A percentile compares a stretch with the other conserved stretches of the same genome.
phyloP scores from a whole-genome alignment of 1,140 invertebrate genomes.

The Samia ricini region DNA sequence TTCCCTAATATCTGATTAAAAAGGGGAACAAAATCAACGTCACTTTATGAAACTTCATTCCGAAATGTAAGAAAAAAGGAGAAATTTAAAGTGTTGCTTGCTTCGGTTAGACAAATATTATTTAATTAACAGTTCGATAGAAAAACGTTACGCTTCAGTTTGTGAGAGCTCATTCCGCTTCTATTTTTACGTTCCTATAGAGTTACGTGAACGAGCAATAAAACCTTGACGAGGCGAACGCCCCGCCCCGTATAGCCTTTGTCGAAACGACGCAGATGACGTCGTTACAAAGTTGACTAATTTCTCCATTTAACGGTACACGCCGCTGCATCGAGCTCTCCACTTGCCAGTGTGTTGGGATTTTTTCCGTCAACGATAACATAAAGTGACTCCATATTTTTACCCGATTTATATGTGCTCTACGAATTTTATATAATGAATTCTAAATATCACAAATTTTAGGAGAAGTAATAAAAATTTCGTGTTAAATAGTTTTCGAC shows the following conservation, averaged over 20 bases:
- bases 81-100: too few species aligned
- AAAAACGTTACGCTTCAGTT: background rate
- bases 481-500: too few species aligned
- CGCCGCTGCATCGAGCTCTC: conserved; percentile 7
- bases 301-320: conserved; percentile 45
- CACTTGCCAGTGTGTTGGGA: background rate
- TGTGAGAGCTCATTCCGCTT: background rate
- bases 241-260: conserved; percentile 47
- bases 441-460: too few species aligned
- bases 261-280: conserved; percentile 52
- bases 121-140: conserved; percentile 3
- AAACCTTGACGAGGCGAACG: conserved; percentile 42
- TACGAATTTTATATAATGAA: too few species aligned
- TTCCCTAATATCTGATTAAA: too few species aligned
- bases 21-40: too few species aligned
- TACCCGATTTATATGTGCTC: too few species aligned
- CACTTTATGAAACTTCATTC: too few species aligned
- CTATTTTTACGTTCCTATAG: background rate
- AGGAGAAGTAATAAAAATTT: too few species aligned
- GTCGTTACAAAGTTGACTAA: conserved; percentile 62
- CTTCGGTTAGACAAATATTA: too few species aligned
- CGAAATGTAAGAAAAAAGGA: too few species aligned
- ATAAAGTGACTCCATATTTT: too few species aligned
- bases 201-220: conserved; percentile 13
- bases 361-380: background rate